These are phyloP conservation scores for Oophaga pumilio DNA, from an alignment of 2,113 vertebrate genomes.

Conservation along the genomic window DNA sequence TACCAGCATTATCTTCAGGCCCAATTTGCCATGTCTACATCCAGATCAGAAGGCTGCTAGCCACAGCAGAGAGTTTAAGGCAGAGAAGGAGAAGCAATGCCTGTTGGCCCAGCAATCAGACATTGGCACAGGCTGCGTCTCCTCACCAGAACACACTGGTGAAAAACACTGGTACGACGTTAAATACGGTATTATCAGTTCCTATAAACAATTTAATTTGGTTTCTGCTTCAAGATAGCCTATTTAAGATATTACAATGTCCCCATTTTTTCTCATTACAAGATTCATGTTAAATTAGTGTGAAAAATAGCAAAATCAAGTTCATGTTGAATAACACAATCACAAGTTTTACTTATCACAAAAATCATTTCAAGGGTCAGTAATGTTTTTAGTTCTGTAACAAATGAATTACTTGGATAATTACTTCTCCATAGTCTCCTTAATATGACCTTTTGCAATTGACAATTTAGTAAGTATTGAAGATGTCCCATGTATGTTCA, in stretches of 20 bases:
- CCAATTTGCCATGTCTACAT: no score
- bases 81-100: no score
- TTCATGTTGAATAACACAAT: neutral
- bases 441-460: conserved; percentile 26
- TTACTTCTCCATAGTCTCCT: conserved; percentile 29
- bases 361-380: conserved; percentile 46
- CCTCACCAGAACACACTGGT: no score
- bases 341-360: conserved; percentile 8
- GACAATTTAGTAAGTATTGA: conserved; percentile 22
- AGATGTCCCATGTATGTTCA: conserved; percentile 17
- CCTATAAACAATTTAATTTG: neutral
- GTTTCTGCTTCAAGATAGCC: neutral
- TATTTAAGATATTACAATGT: neutral
- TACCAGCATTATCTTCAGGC: no score
- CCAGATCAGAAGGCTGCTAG: no score
- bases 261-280: neutral
- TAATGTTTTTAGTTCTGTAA: conserved; percentile 44
- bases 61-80: no score
- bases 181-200: no score
- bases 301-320: conserved; percentile 7
- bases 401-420: conserved; percentile 48
- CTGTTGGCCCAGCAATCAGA: no score
- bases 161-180: no score
- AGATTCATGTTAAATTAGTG: neutral
- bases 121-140: no score